Conservation (phyloP, 2,888 invertebrate species). For the Cancer borealis region DNA sequence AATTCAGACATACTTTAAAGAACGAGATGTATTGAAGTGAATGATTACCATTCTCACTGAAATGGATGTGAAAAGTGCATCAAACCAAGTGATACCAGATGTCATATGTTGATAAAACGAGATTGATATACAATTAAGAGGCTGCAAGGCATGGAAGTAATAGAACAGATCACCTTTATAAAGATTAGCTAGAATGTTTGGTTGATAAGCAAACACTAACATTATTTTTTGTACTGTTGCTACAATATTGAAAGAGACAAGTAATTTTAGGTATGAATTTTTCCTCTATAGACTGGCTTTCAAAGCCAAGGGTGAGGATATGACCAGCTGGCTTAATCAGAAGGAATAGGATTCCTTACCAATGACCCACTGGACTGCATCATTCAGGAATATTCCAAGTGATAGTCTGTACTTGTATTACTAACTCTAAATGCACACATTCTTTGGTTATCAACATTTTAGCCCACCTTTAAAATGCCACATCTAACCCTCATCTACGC, state of each 20-base stretch:
- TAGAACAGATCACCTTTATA: not conserved
- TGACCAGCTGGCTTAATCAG: not conserved
- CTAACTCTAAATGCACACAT: not conserved
- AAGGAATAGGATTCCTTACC: not conserved
- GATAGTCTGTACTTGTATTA: not conserved
- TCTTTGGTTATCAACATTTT: slow-evolving; percentile 41
- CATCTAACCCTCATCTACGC: not conserved
- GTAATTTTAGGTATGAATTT: not conserved
- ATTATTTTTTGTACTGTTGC: not conserved
- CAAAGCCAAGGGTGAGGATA: not conserved
- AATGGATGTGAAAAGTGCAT: not conserved
- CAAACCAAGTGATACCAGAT: not conserved
- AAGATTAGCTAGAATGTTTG: slow-evolving; percentile 17
- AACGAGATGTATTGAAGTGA: not conserved
- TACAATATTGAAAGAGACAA: not conserved
- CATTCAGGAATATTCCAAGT: not conserved
- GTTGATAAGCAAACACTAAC: not conserved
- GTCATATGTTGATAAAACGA: not conserved
- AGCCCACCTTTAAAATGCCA: not conserved
- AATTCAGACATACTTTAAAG: not conserved
- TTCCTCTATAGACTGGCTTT: not conserved
- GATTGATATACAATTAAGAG: not conserved
- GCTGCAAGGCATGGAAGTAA: not conserved
- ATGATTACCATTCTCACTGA: not conserved
- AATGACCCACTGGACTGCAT: not conserved